Evolutionary conservation across 2,797 vertebrate species (phyloP), one percentile per base, ranked within the genome.

Genomic region (Emydoidea blandingii): DNA sequence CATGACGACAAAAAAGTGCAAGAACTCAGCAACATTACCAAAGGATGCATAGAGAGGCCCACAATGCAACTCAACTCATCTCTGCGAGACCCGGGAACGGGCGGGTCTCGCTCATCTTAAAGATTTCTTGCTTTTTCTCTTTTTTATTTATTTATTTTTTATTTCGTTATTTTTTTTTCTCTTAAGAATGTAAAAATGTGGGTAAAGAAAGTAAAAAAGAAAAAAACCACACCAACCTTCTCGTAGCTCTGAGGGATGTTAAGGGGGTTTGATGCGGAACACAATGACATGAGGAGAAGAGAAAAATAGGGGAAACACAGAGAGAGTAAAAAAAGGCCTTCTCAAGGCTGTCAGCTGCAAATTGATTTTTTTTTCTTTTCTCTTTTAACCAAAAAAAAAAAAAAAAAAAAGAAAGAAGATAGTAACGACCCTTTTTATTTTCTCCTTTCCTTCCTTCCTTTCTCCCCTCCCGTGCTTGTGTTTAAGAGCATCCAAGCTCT

Each of bases 181-280:
- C 97, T 98, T 98, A 98, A 97, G 97, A 98, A 98, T 98, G 98
- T 98, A 99, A 98, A 99, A 99, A 99, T 99, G 99, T 99, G 99
- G 99, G 99, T 99, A 99, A 99, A 99, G 99, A 99, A 99, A 99
- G 99, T 99, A 99, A 99, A 99, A 99, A 99, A 99, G 99, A 99
- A 99, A 99, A 99, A 99, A 99, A 99, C 99, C 99, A 99, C 99
- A 99, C 99, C 99, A 99, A 99, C 99, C 99, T 99, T 99, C 99
- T 99, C 99, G 99, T 99, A 99, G 99, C 99, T 99, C 99, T 99
- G 99, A 99, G 99, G 99, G 99, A 99, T 99, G 99, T 99, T 99
- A 99, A 99, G 99, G 99, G 99, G 99, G 97, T 98, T 99, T 99
- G 99, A 99, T 99, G 99, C 99, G 98, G 99, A 99, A 99, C 99